Evolutionary conservation across 2,113 vertebrate genomes (phyloP), one percentile per base, ranked within the genome.

Genomic region (Hemiscyllium ocellatum): DNA sequence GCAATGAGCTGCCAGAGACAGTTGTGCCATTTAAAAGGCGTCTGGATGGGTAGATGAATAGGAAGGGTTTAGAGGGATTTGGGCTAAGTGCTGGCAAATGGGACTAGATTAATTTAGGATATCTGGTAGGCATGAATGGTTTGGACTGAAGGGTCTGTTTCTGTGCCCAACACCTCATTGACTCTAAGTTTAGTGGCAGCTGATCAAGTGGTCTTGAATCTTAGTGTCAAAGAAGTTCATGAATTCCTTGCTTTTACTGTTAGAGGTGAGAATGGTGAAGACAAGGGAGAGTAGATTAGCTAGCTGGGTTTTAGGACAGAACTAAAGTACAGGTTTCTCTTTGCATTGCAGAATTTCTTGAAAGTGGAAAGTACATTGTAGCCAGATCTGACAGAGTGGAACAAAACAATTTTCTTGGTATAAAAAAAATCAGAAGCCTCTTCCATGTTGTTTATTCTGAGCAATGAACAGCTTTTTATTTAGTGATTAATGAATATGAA

Each of bases 361-460:
- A 6, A 72, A 72, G 70, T 26, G 22, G 26, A 26, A 7, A 76
- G 29, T 10, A 8, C 33, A 10, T 10, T 76, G 26, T 29, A 76
- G 29, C 72, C 72, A 76, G 72, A 76, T 29, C 72, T 76, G 8
- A 76, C 2, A 8, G 10, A 12, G 26, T 29, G 12, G 29, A 8
- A 33, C 8, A 33, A 33, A 76, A 33, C 29, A 10, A 76, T 76
- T 76, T 76, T 33, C 42, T 95, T 52, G 4, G 12, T 56, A 95
- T 42, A 47, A 33, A 95, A 52, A 29, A 20, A 47, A 29, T 95
- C 94, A 72, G 42, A 24, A 95, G 42, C 13, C 42, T 52, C 94
- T 95, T 69, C 47, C 56, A 93, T 22, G 89, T 52, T 95, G 26
- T 95, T 72, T 95, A 50, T 33, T 94, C 19, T 76, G 47, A 95